Percentiles rank a stretch among this genome's conserved stretches.
phyloP scores from a whole-genome alignment of 2,888 invertebrate species.

The Dicyrtomina minuta region DNA sequence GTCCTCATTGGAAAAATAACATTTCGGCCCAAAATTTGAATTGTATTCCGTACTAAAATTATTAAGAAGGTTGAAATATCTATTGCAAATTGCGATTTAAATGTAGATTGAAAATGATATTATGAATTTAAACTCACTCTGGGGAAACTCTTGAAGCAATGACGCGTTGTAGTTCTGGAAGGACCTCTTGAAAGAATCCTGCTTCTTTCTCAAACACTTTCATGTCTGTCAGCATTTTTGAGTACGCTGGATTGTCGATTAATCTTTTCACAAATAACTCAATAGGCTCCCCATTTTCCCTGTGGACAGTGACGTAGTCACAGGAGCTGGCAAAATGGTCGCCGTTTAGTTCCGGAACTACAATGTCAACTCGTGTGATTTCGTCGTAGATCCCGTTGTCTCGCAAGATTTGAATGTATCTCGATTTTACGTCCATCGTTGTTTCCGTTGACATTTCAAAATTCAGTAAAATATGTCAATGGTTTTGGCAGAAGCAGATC shows the following conservation, averaged over 20 bases:
- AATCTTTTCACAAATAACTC: constrained; percentile 24
- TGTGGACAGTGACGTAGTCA: constrained; percentile 22
- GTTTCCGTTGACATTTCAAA: neutral
- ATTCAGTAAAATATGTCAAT: too few relatives aligned
- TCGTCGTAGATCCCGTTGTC: neutral
- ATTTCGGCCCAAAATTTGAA: constrained; percentile 23
- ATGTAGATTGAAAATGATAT: neutral
- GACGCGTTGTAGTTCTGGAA: constrained; percentile 2
- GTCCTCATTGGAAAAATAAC: constrained; percentile 14
- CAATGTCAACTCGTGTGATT: neutral
- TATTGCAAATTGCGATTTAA: too few relatives aligned
- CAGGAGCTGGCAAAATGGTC: constrained; percentile 26
- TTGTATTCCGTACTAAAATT: constrained; percentile 1
- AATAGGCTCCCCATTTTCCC: constrained; percentile 4
- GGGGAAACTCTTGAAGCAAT: neutral
- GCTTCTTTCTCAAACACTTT: constrained; percentile 20
- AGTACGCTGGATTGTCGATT: constrained; percentile 8
- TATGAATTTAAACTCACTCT: neutral
- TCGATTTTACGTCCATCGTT: neutral
- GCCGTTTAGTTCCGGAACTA: constrained; percentile 4
- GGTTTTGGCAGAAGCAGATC: too few relatives aligned
- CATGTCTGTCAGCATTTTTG: neutral
- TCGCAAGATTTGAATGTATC: neutral
- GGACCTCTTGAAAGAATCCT: neutral
- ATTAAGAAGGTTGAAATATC: neutral